phyloP scores from a whole-genome alignment of 2,113 vertebrate genomes.

The Apaloderma vittatum region DNA sequence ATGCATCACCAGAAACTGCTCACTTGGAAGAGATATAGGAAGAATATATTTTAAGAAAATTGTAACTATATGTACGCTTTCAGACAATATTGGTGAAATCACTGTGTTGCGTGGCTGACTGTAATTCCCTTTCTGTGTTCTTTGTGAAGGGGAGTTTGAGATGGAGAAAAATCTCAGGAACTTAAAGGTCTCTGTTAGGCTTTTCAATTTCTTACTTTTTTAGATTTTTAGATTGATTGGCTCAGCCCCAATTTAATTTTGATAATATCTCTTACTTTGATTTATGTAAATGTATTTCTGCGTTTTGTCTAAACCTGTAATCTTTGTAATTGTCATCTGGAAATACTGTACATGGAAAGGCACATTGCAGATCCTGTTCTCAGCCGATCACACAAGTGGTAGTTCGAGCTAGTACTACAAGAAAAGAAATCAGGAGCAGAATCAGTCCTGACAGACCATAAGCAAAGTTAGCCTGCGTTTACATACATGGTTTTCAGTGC shows the following conservation, averaged over 20 bases:
- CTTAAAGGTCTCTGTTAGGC: slow-evolving; percentile 14
- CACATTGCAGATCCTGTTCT: background rate
- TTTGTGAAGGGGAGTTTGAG: background rate
- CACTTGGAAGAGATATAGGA: slow-evolving; percentile 5
- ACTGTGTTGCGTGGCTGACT: slow-evolving; percentile 3
- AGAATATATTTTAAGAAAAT: slow-evolving; percentile 45
- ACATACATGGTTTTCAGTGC: background rate
- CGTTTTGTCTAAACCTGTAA: background rate
- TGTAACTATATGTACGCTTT: slow-evolving; percentile 20
- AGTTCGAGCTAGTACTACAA: background rate
- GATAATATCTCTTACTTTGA: slow-evolving; percentile 21
- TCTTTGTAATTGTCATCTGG: background rate
- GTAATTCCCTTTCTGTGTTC: slow-evolving; percentile 16
- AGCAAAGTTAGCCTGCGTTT: background rate
- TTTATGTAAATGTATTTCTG: slow-evolving; percentile 42
- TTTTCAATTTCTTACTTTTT: background rate
- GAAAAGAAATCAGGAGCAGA: background rate
- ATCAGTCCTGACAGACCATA: background rate
- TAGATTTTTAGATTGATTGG: slow-evolving; percentile 10
- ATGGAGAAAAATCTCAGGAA: slow-evolving; percentile 55
- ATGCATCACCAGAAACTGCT: slow-evolving; percentile 66
- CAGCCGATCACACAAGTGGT: background rate
- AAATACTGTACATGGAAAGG: background rate
- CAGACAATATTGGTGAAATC: background rate
- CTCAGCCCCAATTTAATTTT: slow-evolving; percentile 33